A percentile compares a stretch with the other conserved stretches of the same genome.
These are phyloP conservation scores for Colistium nudipinnis DNA, from an alignment of 2,113 vertebrate genomes.

Conservation along the genomic window DNA sequence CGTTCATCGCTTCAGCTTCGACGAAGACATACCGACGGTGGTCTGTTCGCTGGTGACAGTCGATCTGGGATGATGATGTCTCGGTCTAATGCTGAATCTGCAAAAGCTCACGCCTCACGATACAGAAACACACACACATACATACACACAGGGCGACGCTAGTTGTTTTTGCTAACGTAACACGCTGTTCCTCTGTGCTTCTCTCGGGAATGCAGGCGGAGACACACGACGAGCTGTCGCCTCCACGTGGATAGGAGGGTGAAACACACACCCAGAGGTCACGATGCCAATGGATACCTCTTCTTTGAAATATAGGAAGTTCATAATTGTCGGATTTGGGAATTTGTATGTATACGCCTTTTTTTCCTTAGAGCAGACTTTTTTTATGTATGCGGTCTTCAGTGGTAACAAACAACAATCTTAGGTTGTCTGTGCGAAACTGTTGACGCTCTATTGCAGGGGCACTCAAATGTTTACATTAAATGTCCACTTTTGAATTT, in stretches of 20 bases:
- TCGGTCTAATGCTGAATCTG: background rate
- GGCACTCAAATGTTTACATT: too few species aligned
- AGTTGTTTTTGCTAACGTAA: conserved; percentile 47
- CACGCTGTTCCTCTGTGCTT: conserved; percentile 3
- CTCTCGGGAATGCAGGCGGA: background rate
- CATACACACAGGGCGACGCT: conserved; percentile 4
- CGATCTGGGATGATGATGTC: conserved; percentile 6
- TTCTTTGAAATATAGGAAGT: too few species aligned
- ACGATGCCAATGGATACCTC: too few species aligned
- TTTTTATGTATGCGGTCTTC: too few species aligned
- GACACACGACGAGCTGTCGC: background rate
- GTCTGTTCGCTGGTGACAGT: background rate
- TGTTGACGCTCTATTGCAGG: too few species aligned
- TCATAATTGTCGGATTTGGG: too few species aligned
- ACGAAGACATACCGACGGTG: conserved; percentile 48
- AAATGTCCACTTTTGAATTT: too few species aligned
- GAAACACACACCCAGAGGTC: background rate
- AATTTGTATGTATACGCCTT: too few species aligned
- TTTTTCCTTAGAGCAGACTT: too few species aligned
- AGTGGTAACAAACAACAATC: too few species aligned
- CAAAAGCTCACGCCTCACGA: conserved; percentile 2
- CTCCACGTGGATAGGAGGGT: conserved; percentile 31
- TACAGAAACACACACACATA: conserved; percentile 3
- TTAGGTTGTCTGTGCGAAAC: too few species aligned
- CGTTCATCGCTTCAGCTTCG: background rate